Base-by-base conservation (phyloP, 2,888 invertebrate species). In the Nematopogon swammerdamellus region DNA sequence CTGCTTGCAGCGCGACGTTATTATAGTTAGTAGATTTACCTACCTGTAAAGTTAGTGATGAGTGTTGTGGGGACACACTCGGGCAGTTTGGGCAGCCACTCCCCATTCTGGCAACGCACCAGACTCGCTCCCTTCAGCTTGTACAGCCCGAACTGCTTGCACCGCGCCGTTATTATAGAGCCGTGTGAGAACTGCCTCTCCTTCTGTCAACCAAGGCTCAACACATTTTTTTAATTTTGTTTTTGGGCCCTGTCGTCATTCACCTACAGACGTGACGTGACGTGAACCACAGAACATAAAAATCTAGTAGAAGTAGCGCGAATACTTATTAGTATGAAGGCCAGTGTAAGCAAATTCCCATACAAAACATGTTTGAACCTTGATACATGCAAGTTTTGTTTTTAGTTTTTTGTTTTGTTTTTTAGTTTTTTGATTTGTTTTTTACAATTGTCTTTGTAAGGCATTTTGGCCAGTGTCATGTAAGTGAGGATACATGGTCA, bases 41-140 rank as follows among this genome's bases (percentile, higher is more conserved):
- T 70, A 90, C 91, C 88, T 60, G 92, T 91, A 68, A 91, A 93
- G 70, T 93, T 94, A 43, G 92, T 91, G 56, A 94, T 80, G 42
- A 91, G 77, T 1, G 91, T 91, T 20, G 94, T 94, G n/a, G 92
- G 90, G 29, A 91, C 88, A 64, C 94, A 94, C 53, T 88, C 86
- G 1, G 94, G 93, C 63, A 91, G 75, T 55, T 85, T 85, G 1
- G 88, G 85, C 19, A 83, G 84, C 93, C 94, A 94, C 48, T 83
- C 83, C 2, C 92, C 92, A 62, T 94, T 92, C 57, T 88, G 88
- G 65, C 94, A 94, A 29, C 85, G 82, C 36, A 92, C 77, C 49
- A 82, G 72, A n/a, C 87, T 82, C 48, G 90, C 89, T 19, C 94
- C 94, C 53, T 88, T 81, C 58, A 93, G 80, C 72, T 93, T 93